phyloP scores from a whole-genome alignment of 1,140 invertebrate genomes.

The Dryas iulia region DNA sequence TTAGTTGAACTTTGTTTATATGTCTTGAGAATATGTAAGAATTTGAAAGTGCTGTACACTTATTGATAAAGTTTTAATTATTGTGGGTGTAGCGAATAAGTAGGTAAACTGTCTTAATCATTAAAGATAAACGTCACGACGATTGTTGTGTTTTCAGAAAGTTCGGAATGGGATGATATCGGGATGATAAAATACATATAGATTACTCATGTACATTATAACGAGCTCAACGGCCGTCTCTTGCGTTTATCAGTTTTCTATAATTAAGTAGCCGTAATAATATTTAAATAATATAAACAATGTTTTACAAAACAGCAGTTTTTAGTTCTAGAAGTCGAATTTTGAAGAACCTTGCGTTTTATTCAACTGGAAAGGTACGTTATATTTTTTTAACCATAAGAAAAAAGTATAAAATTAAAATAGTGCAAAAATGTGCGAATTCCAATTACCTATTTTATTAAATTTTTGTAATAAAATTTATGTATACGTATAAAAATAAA shows the following conservation, averaged over 20 bases:
- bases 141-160: conserved; percentile 22
- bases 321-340: conserved; percentile 51
- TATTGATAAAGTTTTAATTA: background rate
- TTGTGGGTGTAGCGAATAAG: conserved; percentile 4
- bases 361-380: conserved; percentile 63
- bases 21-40: background rate
- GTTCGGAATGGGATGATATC: conserved; percentile 43
- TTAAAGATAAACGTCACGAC: conserved; percentile 14
- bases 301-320: conserved; percentile 57
- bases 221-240: conserved; percentile 39
- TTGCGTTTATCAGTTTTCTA: conserved; percentile 42
- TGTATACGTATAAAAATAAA: too few relatives aligned
- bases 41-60: background rate
- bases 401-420: background rate
- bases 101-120: conserved; percentile 4
- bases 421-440: too few relatives aligned
- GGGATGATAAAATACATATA: conserved; percentile 35
- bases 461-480: too few relatives aligned
- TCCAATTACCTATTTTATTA: too few relatives aligned
- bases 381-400: background rate
- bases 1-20: too few relatives aligned
- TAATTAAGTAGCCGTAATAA: conserved; percentile 35
- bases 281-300: conserved; percentile 33
- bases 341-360: conserved; percentile 51
- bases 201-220: conserved; percentile 47